Evolutionary conservation across 2,797 vertebrate species (phyloP).

Genomic region (Fringilla coelebs): DNA sequence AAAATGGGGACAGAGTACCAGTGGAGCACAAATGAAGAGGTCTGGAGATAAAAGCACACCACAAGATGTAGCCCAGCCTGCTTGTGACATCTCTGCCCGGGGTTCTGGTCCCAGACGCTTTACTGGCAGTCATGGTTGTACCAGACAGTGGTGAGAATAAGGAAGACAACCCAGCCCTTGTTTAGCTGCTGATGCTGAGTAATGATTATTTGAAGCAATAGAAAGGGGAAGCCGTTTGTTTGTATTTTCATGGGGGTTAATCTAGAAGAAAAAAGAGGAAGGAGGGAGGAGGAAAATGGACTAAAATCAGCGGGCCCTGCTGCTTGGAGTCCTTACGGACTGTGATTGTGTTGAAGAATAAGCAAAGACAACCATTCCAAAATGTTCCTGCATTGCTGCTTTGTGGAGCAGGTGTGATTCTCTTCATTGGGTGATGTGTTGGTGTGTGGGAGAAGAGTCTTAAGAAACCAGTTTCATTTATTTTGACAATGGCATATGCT

Average conservation of each 20-base stretch:
- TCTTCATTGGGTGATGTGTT: not conserved
- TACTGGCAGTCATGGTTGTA: not conserved
- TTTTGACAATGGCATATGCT: not conserved
- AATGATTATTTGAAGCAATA: not conserved
- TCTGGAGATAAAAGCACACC: not conserved
- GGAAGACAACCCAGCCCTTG: not conserved
- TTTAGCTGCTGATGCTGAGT: not conserved
- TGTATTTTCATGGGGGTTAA: not conserved
- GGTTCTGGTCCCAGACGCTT: not conserved
- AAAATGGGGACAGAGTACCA: not conserved
- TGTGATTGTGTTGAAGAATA: not conserved
- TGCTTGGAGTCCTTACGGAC: not conserved
- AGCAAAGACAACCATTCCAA: not conserved
- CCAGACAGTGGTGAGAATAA: not conserved
- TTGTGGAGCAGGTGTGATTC: not conserved
- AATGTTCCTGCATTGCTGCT: not conserved
- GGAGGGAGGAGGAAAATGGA: not conserved
- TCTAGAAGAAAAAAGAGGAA: not conserved
- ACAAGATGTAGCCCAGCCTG: not conserved
- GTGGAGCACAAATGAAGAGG: not conserved
- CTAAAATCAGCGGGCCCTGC: not conserved
- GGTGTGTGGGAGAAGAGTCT: not conserved
- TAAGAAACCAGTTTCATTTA: not conserved
- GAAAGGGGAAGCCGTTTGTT: not conserved
- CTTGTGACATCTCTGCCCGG: not conserved